A percentile compares a stretch with the other conserved stretches of the same genome.
These are phyloP conservation scores for Sanderia malayensis DNA, from an alignment of 30 jellyfish, hydroid and myxozoan species.

Conservation along the genomic window DNA sequence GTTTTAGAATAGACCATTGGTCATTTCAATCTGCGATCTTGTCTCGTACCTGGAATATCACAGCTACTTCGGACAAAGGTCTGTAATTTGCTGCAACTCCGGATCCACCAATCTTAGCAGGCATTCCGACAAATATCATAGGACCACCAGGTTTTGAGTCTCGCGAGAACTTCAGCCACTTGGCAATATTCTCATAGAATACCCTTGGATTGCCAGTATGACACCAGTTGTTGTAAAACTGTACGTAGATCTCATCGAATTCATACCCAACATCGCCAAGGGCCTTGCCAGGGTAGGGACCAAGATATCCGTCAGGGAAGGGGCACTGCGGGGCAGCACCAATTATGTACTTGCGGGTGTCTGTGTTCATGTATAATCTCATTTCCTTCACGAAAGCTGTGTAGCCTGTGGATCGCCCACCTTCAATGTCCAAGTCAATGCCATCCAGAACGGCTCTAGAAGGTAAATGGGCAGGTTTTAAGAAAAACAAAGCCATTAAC, in stretches of 20 bases:
- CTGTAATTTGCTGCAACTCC: constrained; percentile 88
- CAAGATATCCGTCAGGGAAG: constrained; percentile 92
- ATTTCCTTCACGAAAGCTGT: constrained; percentile 83
- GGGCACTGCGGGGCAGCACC: constrained; percentile 99
- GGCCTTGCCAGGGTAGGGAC: constrained; percentile 90
- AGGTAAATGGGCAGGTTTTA: no score
- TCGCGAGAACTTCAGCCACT: constrained; percentile 82
- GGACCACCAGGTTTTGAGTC: constrained; percentile 78
- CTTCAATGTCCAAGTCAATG: constrained; percentile 93
- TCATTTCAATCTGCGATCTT: no score
- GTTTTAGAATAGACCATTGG: no score
- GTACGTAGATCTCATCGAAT: constrained; percentile 93
- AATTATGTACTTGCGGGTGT: constrained; percentile 67
- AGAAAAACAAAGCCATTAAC: no score
- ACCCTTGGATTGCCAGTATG: constrained; percentile 94
- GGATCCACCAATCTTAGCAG: constrained; percentile 93
- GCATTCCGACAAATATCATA: constrained; percentile 89
- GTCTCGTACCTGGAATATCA: constrained; percentile 62
- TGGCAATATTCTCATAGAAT: constrained; percentile 67
- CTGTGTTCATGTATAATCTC: constrained; percentile 73
- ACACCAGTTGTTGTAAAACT: constrained; percentile 96
- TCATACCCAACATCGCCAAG: constrained; percentile 94
- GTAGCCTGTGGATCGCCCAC: constrained; percentile 87
- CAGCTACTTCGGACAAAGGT: constrained; percentile 75
- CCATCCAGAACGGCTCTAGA: constrained; percentile 95